phyloP scores from a whole-genome alignment of 2,797 vertebrate species.

The Acipenser ruthenus region DNA sequence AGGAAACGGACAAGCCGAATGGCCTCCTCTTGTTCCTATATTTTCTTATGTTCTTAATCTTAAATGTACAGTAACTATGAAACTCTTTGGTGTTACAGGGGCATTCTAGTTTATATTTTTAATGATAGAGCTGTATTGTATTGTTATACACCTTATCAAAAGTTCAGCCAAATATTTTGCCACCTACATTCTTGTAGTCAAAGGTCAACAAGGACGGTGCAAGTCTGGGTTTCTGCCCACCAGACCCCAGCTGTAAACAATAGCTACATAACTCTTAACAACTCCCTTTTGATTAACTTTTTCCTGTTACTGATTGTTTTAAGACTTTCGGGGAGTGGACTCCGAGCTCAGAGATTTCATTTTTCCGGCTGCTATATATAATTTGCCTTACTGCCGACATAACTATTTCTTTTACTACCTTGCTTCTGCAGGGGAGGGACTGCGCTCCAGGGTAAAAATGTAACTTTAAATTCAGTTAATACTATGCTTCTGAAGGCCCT shows the following conservation, averaged over 20 bases:
- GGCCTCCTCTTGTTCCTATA: too few species aligned
- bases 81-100: too few species aligned
- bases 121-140: too few species aligned
- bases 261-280: constrained; percentile 69
- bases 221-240: constrained; percentile 32
- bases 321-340: constrained; percentile 55
- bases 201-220: constrained; percentile 10
- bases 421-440: not conserved
- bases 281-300: constrained; percentile 71
- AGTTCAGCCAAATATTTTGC: too few species aligned
- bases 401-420: not conserved
- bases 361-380: constrained; percentile 63
- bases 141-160: too few species aligned
- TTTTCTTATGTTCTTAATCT: too few species aligned
- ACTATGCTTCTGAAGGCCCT: too few species aligned
- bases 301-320: constrained; percentile 83
- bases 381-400: constrained; percentile 33
- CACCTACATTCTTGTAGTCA: too few species aligned
- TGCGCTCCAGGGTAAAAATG: constrained; percentile 3
- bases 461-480: not conserved
- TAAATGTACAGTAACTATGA: too few species aligned
- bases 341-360: constrained; percentile 59
- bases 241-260: constrained; percentile 62
- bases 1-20: too few species aligned
- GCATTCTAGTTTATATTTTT: too few species aligned